These are phyloP conservation scores for Thereva nobilitata DNA, from an alignment of 2,888 invertebrate genomes.

Conservation along the genomic window DNA sequence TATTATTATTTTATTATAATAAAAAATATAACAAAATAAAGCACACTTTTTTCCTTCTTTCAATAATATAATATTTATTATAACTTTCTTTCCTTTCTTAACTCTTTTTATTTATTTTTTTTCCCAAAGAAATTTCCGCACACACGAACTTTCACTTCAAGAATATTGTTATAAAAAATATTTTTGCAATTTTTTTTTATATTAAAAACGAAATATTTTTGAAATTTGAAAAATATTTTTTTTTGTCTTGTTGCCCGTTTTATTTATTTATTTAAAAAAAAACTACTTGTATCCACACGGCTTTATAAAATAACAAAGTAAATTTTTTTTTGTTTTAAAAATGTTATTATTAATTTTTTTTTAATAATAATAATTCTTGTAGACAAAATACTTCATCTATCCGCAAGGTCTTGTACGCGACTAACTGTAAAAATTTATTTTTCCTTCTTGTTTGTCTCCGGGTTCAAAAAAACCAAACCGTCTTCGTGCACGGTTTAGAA, in stretches of 20 bases:
- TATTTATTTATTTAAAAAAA: background rate
- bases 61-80: no score
- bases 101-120: no score
- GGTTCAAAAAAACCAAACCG: slow-evolving; percentile 29
- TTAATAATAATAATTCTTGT: slow-evolving; percentile 1
- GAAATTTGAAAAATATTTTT: background rate
- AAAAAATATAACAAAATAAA: no score
- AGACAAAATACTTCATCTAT: slow-evolving; percentile 57
- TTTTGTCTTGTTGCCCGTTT: slow-evolving; percentile 18
- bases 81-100: no score
- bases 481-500: slow-evolving; percentile 37
- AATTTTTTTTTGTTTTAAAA: slow-evolving; percentile 41
- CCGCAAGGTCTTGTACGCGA: slow-evolving; percentile 60
- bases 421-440: slow-evolving; percentile 58
- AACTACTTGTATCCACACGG: slow-evolving; percentile 39
- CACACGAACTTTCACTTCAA: no score
- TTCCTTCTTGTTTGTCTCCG: background rate
- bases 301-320: slow-evolving; percentile 39
- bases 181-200: background rate
- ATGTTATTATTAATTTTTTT: background rate
- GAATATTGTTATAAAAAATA: no score
- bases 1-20: no score
- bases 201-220: slow-evolving; percentile 15
- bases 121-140: no score
- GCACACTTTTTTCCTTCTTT: no score